Conservation (phyloP, 2,888 invertebrate species). For the Lochmaea capreae region DNA sequence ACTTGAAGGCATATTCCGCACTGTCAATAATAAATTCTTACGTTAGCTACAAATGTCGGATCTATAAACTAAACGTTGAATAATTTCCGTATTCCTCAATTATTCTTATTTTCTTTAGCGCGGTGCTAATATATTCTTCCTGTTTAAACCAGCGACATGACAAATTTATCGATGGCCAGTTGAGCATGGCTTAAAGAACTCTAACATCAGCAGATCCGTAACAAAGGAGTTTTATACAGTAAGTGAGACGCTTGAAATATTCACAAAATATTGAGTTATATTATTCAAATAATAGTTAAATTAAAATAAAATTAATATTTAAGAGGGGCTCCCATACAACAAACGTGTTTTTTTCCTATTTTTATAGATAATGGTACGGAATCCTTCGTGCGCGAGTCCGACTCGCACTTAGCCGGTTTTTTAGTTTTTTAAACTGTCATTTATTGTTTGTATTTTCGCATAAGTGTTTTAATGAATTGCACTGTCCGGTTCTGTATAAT, state of each 20-base stretch:
- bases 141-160: conserved; percentile 53
- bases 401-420: no score
- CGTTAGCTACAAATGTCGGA: conserved; percentile 29
- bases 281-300: no score
- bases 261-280: no score
- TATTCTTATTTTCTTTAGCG: conserved; percentile 41
- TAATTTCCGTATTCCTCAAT: conserved; percentile 52
- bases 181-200: conserved; percentile 40
- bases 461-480: background rate
- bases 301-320: no score
- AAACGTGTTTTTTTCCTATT: no score
- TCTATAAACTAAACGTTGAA: conserved; percentile 42
- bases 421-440: no score
- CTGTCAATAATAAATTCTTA: conserved; percentile 25
- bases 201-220: conserved; percentile 1
- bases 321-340: no score
- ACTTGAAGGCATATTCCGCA: background rate
- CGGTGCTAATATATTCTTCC: conserved; percentile 56
- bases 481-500: conserved; percentile 16
- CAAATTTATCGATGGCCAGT: conserved; percentile 54
- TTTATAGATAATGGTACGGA: no score
- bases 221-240: background rate
- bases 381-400: no score
- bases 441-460: no score
- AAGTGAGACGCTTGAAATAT: no score